Conservation (phyloP, 2,888 invertebrate genomes). For the Microctonus hyperodae region DNA sequence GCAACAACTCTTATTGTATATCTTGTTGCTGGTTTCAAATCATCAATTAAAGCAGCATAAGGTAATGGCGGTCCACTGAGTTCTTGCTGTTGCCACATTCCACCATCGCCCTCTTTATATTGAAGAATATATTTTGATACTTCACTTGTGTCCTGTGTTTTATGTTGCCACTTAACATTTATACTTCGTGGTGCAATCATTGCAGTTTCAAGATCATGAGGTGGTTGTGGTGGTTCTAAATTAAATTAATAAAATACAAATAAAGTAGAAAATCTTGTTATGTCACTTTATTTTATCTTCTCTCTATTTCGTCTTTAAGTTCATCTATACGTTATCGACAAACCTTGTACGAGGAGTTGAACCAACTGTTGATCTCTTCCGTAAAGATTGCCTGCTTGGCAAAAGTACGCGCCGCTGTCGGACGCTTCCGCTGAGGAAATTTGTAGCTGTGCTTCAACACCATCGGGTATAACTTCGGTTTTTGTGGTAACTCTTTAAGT, state of each 20-base stretch:
- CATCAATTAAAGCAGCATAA: conserved; percentile 72
- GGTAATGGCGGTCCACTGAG: conserved; percentile 70
- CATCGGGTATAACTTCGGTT: conserved; percentile 74
- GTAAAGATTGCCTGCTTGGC: conserved; percentile 78
- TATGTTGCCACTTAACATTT: conserved; percentile 79
- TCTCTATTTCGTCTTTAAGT: background rate
- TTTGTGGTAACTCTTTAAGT: conserved; percentile 67
- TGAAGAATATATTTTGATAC: conserved; percentile 76
- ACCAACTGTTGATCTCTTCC: conserved; percentile 77
- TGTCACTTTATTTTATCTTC: background rate
- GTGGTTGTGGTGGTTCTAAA: conserved; percentile 76
- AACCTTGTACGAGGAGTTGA: conserved; percentile 75
- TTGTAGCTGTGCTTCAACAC: conserved; percentile 75
- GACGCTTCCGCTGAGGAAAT: conserved; percentile 73
- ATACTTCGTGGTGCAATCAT: conserved; percentile 77
- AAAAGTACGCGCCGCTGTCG: conserved; percentile 81
- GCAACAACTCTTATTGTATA: conserved; percentile 77
- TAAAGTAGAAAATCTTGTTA: conserved; percentile 9
- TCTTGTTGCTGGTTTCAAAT: conserved; percentile 74
- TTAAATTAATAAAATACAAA: conserved; percentile 20
- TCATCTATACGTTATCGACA: conserved; percentile 4
- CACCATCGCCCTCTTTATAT: conserved; percentile 71
- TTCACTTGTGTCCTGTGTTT: conserved; percentile 73
- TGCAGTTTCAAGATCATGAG: conserved; percentile 72
- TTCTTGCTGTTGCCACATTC: conserved; percentile 67